Evolutionary conservation across 2,888 invertebrate species (phyloP).

Genomic region (Macrostomum cliftonense): DNA sequence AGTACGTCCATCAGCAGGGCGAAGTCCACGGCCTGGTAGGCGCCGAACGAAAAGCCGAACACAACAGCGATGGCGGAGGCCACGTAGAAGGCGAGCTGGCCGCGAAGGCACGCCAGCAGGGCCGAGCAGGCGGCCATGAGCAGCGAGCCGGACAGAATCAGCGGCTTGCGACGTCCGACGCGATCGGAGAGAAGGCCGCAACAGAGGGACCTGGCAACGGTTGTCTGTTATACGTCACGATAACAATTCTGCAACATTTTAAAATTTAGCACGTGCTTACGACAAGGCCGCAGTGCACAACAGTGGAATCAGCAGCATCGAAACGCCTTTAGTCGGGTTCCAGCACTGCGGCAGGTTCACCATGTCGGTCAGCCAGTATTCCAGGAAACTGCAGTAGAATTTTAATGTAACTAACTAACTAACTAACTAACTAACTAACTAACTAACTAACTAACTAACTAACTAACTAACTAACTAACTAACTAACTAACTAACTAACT

Average conservation of each 20-base stretch:
- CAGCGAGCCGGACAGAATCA: constrained; percentile 25
- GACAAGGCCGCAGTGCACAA: constrained; percentile 26
- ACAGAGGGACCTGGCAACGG: constrained; percentile 24
- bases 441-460: no score
- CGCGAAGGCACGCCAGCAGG: constrained; percentile 20
- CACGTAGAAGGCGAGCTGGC: constrained; percentile 23
- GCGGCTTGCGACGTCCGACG: constrained; percentile 22
- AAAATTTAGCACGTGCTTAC: no score
- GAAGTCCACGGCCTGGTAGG: constrained; percentile 32
- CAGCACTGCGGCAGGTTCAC: constrained; percentile 28
- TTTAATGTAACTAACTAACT: no score
- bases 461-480: no score
- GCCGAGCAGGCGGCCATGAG: constrained; percentile 22
- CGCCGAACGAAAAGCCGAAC: constrained; percentile 30
- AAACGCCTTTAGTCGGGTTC: constrained; percentile 29
- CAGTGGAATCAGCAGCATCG: constrained; percentile 26
- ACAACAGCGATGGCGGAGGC: constrained; percentile 22
- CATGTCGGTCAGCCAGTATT: constrained; percentile 34
- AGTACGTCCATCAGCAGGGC: constrained; percentile 34
- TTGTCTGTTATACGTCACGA: no score
- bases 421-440: no score
- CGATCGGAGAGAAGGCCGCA: constrained; percentile 29
- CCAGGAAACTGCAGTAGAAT: constrained; percentile 25
- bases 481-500: no score
- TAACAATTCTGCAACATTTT: no score